phyloP scores from a whole-genome alignment of 1,140 invertebrate species.

The Cotesia chilonis region DNA sequence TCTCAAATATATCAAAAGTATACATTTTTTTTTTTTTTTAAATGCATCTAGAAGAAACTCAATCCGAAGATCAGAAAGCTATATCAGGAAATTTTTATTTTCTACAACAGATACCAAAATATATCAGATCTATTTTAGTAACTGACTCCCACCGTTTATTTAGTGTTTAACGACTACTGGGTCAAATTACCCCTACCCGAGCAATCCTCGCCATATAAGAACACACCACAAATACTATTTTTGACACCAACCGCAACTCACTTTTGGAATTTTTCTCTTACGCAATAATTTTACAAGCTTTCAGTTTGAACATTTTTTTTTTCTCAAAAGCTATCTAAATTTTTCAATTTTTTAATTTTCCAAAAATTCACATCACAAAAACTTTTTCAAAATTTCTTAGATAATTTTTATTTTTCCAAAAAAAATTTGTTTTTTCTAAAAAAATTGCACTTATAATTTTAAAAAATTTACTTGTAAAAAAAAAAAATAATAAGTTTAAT shows the following conservation, averaged over 20 bases:
- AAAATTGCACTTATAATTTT: too few species aligned
- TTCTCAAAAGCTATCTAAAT: slow-evolving; percentile 4
- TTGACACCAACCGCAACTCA: slow-evolving; percentile 47
- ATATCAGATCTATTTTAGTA: slow-evolving; percentile 55
- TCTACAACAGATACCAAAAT: background rate
- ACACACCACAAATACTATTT: slow-evolving; percentile 59
- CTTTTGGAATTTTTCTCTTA: background rate
- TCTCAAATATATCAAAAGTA: too few species aligned
- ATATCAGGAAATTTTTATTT: too few species aligned
- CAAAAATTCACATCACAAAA: background rate
- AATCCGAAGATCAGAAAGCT: too few species aligned
- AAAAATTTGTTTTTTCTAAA: too few species aligned
- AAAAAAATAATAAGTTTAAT: too few species aligned
- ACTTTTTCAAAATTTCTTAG: too few species aligned
- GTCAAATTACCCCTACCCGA: slow-evolving; percentile 57
- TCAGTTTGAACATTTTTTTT: slow-evolving; percentile 5
- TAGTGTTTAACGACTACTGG: slow-evolving; percentile 45
- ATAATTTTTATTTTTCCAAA: too few species aligned
- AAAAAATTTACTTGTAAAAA: too few species aligned
- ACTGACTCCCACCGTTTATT: slow-evolving; percentile 39
- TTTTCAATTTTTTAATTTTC: background rate
- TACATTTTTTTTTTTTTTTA: too few species aligned
- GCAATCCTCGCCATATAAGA: slow-evolving; percentile 60
- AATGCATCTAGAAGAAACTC: too few species aligned
- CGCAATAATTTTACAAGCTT: slow-evolving; percentile 35